These are phyloP conservation scores for Esox niger DNA, from an alignment of 2,113 vertebrate species.

Conservation along the genomic window DNA sequence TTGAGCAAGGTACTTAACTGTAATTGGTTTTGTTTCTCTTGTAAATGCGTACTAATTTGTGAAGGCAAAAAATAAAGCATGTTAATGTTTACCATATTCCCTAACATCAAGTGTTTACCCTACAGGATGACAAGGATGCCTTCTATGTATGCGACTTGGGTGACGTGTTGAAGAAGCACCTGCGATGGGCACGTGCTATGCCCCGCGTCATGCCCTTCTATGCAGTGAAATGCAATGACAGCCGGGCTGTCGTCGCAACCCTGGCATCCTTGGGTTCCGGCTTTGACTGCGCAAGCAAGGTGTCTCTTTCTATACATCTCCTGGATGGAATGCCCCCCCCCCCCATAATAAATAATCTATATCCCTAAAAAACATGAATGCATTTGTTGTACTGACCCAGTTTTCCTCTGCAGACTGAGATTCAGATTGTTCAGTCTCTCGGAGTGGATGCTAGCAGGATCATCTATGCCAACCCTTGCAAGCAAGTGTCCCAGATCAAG, in stretches of 20 bases:
- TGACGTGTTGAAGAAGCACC: slow-evolving; percentile 90
- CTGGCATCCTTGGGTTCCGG: slow-evolving; percentile 87
- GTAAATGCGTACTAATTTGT: not conserved
- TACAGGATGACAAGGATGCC: slow-evolving; percentile 94
- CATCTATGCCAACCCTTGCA: slow-evolving; percentile 98
- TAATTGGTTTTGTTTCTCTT: too few relatives aligned
- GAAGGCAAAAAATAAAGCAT: not conserved
- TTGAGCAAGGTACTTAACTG: too few relatives aligned
- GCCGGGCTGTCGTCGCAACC: slow-evolving; percentile 83
- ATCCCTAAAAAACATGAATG: not conserved
- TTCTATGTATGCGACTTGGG: slow-evolving; percentile 96
- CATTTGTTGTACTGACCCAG: not conserved
- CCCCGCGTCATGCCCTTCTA: slow-evolving; percentile 92
- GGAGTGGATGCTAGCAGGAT: slow-evolving; percentile 88
- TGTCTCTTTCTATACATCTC: not conserved
- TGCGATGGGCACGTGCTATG: slow-evolving; percentile 85
- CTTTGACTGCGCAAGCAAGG: slow-evolving; percentile 97
- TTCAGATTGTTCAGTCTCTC: slow-evolving; percentile 89
- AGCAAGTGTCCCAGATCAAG: slow-evolving; percentile 97
- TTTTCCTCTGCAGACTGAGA: slow-evolving; percentile 80
- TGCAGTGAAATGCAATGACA: slow-evolving; percentile 94
- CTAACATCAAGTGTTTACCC: not conserved
- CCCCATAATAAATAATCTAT: too few relatives aligned
- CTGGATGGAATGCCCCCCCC: not conserved
- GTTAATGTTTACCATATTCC: not conserved